Evolutionary conservation across 2,888 invertebrate species (phyloP).

Genomic region (Girardia tigrina): DNA sequence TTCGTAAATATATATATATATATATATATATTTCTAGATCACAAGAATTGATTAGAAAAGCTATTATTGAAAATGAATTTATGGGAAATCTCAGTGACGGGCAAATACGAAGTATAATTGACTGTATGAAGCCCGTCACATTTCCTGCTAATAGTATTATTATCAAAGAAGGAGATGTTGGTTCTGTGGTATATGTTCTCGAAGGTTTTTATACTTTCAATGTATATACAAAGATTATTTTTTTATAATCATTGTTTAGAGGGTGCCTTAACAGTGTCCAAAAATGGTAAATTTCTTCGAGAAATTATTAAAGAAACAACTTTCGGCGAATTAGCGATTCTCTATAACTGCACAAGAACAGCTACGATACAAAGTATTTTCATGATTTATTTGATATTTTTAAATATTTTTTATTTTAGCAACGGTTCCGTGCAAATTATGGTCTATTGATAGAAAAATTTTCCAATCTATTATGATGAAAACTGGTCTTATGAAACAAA

Average conservation of each 20-base stretch:
- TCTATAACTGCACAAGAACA: slow-evolving; percentile 95
- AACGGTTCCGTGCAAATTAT: background rate
- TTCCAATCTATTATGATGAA: slow-evolving; percentile 98
- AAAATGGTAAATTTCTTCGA: slow-evolving; percentile 28
- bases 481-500: slow-evolving; percentile 75
- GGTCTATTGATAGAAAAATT: slow-evolving; percentile 47
- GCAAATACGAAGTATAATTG: background rate
- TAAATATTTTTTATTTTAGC: background rate
- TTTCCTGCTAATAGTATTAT: background rate
- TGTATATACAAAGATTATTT: no score
- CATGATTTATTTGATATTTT: background rate
- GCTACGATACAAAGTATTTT: slow-evolving; percentile 66
- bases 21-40: background rate
- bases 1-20: no score
- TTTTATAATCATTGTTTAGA: no score
- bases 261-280: background rate
- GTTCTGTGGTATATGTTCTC: background rate
- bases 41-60: background rate
- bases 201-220: background rate
- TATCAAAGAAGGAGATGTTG: background rate
- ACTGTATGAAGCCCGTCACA: background rate
- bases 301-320: slow-evolving; percentile 52
- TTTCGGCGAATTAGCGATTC: slow-evolving; percentile 88
- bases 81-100: background rate
- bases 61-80: background rate